Conservation (phyloP, 2,888 invertebrate species). For the Luperina testacea region DNA sequence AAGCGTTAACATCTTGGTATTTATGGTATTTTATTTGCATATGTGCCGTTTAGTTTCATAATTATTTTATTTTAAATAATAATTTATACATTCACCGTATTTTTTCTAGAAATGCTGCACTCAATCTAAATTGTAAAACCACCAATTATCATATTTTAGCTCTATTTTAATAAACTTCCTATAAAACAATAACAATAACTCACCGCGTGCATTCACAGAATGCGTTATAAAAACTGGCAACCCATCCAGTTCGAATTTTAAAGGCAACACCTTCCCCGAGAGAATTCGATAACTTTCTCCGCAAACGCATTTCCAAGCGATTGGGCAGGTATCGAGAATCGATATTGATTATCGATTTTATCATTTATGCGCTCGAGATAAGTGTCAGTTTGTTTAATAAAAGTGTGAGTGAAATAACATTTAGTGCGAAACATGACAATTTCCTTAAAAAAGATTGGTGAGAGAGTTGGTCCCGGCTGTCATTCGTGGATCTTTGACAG, state of each 20-base stretch:
- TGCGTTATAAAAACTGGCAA: slow-evolving; percentile 68
- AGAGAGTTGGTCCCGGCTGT: neutral
- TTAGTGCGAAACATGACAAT: slow-evolving; percentile 27
- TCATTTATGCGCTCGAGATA: slow-evolving; percentile 38
- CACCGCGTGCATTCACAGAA: slow-evolving; percentile 25
- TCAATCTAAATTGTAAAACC: slow-evolving; percentile 1
- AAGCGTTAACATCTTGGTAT: neutral
- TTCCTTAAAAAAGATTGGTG: slow-evolving; percentile 23
- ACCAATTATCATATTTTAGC: neutral
- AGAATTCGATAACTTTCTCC: slow-evolving; percentile 75
- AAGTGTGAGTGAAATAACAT: slow-evolving; percentile 9
- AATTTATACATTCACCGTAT: neutral
- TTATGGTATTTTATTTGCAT: neutral
- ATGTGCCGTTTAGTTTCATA: neutral
- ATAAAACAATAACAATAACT: slow-evolving; percentile 32
- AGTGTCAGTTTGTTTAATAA: slow-evolving; percentile 41
- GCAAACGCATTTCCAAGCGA: slow-evolving; percentile 73
- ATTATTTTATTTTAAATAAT: neutral
- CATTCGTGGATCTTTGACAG: too few relatives aligned
- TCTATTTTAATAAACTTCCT: slow-evolving; percentile 2
- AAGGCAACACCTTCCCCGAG: slow-evolving; percentile 63
- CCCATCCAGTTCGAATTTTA: slow-evolving; percentile 57
- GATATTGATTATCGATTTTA: slow-evolving; percentile 54
- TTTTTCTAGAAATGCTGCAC: slow-evolving; percentile 1
- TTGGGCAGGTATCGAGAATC: slow-evolving; percentile 62